Evolutionary conservation across 2,113 vertebrate species (phyloP).

Genomic region (Oreotrochilus melanogaster): DNA sequence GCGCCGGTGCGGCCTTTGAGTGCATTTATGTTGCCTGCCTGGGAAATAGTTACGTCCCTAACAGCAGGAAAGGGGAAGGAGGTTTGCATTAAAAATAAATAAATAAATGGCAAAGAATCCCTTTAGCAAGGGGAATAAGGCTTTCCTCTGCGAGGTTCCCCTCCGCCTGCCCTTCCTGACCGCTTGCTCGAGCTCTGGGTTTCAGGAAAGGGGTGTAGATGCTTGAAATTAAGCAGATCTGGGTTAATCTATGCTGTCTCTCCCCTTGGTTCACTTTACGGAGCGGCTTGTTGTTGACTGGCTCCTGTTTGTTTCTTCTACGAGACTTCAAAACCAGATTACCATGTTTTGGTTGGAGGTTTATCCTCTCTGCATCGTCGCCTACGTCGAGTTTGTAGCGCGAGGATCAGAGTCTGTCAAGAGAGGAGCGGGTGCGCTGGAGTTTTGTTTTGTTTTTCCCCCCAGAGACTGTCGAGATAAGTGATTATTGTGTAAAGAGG

Average conservation of each 20-base stretch:
- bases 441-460: slow-evolving; percentile 57
- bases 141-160: slow-evolving; percentile 35
- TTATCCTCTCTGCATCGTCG: slow-evolving; percentile 69
- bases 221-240: slow-evolving; percentile 56
- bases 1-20: background rate
- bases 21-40: slow-evolving; percentile 38
- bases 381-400: slow-evolving; percentile 57
- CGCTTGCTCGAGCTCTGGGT: background rate
- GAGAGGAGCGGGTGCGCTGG: background rate
- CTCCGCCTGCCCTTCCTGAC: background rate
- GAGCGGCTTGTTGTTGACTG: slow-evolving; percentile 61
- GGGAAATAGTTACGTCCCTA: slow-evolving; percentile 37
- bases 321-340: slow-evolving; percentile 55
- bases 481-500: slow-evolving; percentile 23
- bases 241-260: slow-evolving; percentile 67
- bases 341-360: slow-evolving; percentile 63
- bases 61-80: slow-evolving; percentile 47
- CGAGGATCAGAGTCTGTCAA: slow-evolving; percentile 61
- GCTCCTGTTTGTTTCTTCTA: slow-evolving; percentile 63
- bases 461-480: slow-evolving; percentile 30
- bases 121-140: slow-evolving; percentile 23
- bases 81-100: slow-evolving; percentile 55
- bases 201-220: slow-evolving; percentile 23
- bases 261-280: background rate
- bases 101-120: slow-evolving; percentile 35